Evolutionary conservation across 2,113 vertebrate genomes (phyloP), one percentile per base, ranked within the genome.

Genomic region (Petroica traversi): DNA sequence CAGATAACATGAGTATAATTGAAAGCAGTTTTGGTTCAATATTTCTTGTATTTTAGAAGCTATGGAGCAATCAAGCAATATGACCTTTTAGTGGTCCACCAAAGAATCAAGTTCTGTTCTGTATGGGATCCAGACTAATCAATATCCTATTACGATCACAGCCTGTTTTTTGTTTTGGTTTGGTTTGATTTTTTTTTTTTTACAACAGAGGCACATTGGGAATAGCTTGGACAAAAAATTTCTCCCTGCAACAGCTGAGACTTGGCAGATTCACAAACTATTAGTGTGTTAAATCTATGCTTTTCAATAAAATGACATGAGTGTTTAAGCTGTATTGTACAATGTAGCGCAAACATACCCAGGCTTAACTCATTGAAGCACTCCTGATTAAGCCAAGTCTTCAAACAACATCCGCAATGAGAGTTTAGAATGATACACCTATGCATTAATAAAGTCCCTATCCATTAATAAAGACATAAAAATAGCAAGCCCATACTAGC

Each of bases 141-240:
- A 99, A 99, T 99, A 99, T 99, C 99, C 98, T 98, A 99, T 99
- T 99, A 99, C 43, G 8, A 97, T 94, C 94, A 85, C 89, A 93
- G 89, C 46, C 36, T 73, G 23, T 6, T 52, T 33, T 25, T 46
- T 8, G 11, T 23, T 19, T 43, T 22, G 9, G 36, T 6, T 41
- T 41, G 41, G 17, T 19, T 45, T 17, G 17, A n/a, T n/a, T n/a
- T 28, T n/a, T 25, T 25, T 19, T 63, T 89, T 82, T 85, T 76
- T 14, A 84, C 55, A 95, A 80, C 91, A 36, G 43, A 96, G 62
- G 95, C 69, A 84, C 45, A 95, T 45, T 58, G 87, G 90, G 51
- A 54, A 68, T 74, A 72, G 38, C 64, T 62, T 66, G 33, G 93
- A 63, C 69, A 19, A 78, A 74, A 74, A 24, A 67, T 73, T 96